Base-by-base conservation (phyloP, 1,140 invertebrate genomes). In the Drosophila repletoides region DNA sequence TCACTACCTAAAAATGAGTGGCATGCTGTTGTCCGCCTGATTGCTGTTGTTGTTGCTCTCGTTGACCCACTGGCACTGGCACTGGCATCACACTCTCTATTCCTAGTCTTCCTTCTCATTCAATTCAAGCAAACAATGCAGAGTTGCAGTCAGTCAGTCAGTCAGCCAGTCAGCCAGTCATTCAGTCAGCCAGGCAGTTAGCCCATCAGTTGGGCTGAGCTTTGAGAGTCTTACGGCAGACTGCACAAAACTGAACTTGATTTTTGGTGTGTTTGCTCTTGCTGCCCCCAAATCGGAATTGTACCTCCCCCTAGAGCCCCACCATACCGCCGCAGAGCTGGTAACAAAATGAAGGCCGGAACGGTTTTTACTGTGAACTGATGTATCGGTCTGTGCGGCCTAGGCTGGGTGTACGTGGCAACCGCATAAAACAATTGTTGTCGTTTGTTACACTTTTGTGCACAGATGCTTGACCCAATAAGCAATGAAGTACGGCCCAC, bases 221-320 rank as follows among this genome's bases (percentile, higher is more conserved):
- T 29, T 29, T 48, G 34, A 28, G 34, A 46, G 68, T 21, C 68
- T 56, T 31, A 77, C 63, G 74, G 69, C 75, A 77, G 74, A 77
- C 52, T 77, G 74, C 55, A 67, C 64, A 68, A 46, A 77, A 77
- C 52, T 77, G 69, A 77, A 77, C 74, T 77, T 76, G 74, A 77
- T 77, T 77, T 77, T 46, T 46, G 41, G 38, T 3, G 38, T 24
- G 15, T 5, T 29, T 55, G 40, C 28, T 12, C 38, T 56, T 31
- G 36, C n/a, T 33, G 31, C 15, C 7, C 24, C 24, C 0, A 40
- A 40, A 53, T 19, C 21, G 22, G 22, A 12, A 40, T 19, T 6
- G 33, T n/a, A n/a, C n/a, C n/a, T n/a, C n/a, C n/a, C 21, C 10
- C 9, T 5, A 45, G 12, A 7, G 1, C 7, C 12, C 9, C 10